Evolutionary conservation across 2,113 vertebrate genomes (phyloP).

Genomic region (Megalops atlanticus): DNA sequence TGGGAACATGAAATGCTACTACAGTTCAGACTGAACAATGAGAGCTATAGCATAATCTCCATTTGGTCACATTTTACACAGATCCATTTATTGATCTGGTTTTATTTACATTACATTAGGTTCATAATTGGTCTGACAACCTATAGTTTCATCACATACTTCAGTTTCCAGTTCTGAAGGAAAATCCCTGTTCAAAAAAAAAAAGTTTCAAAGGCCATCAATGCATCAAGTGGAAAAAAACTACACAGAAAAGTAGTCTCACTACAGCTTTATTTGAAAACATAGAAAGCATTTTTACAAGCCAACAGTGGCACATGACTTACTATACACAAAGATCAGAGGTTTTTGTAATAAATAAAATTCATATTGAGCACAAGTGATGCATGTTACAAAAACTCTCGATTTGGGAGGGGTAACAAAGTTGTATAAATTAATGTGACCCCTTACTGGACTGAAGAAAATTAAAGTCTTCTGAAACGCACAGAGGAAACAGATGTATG

Average conservation of each 20-base stretch:
- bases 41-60: neutral
- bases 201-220: neutral
- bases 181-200: too few relatives aligned
- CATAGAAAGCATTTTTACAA: constrained; percentile 19
- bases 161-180: too few relatives aligned
- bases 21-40: neutral
- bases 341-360: constrained; percentile 12
- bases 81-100: too few relatives aligned
- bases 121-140: too few relatives aligned
- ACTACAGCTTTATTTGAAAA: constrained; percentile 27
- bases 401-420: neutral
- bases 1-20: neutral
- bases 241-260: neutral
- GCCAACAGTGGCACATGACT: constrained; percentile 11
- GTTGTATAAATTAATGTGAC: neutral
- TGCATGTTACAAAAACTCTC: neutral
- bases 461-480: neutral
- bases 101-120: too few relatives aligned
- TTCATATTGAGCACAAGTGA: neutral
- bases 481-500: neutral
- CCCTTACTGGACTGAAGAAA: neutral
- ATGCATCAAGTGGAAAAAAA: neutral
- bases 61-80: neutral
- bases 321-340: constrained; percentile 17
- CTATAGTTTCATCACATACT: too few relatives aligned